A percentile compares a stretch with the other conserved stretches of the same genome.
Conservation (phyloP, 2,888 invertebrate genomes). For the Drosophila vallismaia region DNA sequence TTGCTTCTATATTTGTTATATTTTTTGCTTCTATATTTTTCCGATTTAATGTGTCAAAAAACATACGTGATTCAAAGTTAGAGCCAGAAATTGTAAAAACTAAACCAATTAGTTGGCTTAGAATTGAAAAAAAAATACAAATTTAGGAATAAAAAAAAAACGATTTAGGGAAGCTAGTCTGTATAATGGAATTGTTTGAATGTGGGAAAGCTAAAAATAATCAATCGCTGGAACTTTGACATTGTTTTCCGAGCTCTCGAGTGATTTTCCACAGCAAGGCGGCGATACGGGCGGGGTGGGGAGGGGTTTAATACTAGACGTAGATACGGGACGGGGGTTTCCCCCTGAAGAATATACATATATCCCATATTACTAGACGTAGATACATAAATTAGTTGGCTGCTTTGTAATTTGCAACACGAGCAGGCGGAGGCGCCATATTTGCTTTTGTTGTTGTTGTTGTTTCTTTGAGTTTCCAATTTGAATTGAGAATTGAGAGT, state of each 20-base stretch:
- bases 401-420: conserved; percentile 68
- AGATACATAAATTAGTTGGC: conserved; percentile 46
- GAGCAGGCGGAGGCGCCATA: conserved; percentile 49
- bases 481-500: conserved; percentile 54
- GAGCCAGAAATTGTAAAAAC: no score
- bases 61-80: no score
- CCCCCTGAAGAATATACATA: no score
- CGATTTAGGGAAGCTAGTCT: background rate
- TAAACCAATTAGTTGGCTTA: no score
- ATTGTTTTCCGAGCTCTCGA: conserved; percentile 30
- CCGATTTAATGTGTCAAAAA: no score
- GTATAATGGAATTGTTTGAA: conserved; percentile 11
- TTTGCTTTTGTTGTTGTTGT: conserved; percentile 42
- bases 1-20: no score
- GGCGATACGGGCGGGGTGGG: background rate
- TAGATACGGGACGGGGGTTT: conserved; percentile 18
- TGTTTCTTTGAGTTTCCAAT: conserved; percentile 45
- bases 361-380: conserved; percentile 27
- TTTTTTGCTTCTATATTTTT: no score
- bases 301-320: conserved; percentile 26
- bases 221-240: conserved; percentile 23
- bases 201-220: conserved; percentile 43
- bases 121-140: no score
- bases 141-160: background rate
- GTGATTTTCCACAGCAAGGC: conserved; percentile 44